Conservation (phyloP, 2,113 vertebrate genomes). For the Gorsachius goisagi region DNA sequence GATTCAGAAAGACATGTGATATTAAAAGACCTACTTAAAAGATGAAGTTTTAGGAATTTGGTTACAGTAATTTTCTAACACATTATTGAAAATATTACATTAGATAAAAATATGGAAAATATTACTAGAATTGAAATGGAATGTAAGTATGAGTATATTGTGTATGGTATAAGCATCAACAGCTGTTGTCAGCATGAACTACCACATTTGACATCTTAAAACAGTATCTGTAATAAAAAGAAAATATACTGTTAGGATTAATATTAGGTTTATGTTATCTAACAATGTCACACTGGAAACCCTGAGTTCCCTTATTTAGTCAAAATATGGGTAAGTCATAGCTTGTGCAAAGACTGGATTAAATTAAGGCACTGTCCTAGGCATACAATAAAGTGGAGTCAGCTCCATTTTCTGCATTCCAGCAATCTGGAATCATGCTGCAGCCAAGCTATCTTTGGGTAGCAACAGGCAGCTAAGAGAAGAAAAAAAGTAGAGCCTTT, state of each 20-base stretch:
- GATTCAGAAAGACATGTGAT: neutral
- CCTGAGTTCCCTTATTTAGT: neutral
- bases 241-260: neutral
- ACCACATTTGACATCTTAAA: neutral
- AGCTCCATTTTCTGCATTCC: neutral
- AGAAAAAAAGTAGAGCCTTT: neutral
- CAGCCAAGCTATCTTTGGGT: neutral
- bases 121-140: neutral
- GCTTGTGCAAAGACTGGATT: neutral
- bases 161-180: neutral
- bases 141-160: neutral
- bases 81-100: neutral
- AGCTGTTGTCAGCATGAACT: neutral
- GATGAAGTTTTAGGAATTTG: neutral
- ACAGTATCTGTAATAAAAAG: neutral
- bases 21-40: neutral
- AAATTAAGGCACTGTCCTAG: neutral
- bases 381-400: neutral
- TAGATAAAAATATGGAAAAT: neutral
- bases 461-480: neutral
- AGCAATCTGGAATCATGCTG: neutral
- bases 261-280: neutral
- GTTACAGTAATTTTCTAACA: neutral
- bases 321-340: neutral
- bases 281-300: neutral